Base-by-base conservation (phyloP, 2,888 invertebrate genomes). In the Spisula subtruncata region DNA sequence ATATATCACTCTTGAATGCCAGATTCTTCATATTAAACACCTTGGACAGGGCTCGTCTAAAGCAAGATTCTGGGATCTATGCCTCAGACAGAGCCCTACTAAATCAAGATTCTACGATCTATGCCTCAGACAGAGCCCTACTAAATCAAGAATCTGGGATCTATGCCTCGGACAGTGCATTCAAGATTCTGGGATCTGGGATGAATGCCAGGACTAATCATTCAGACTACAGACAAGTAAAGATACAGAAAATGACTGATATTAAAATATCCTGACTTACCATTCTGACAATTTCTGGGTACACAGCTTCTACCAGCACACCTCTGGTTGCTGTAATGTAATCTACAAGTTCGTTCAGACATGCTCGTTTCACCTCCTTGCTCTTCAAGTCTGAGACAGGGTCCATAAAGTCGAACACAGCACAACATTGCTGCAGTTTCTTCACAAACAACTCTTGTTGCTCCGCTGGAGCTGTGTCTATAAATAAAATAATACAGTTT, bases 221-320 rank as follows among this genome's bases (percentile, higher is more conserved):
- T 41, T 41, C 41, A 41, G n/a, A 18, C 56, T n/a, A 56, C 20
- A 20, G 20, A 56, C 20, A 18, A 56, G 20, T n/a, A 18, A 56
- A 18, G 41, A 6, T 20, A 56, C 56, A 14, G 18, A 56, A 18
- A 18, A 56, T 56, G 6, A 56, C n/a, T 25, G 25, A 25, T 25
- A n/a, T n/a, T n/a, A n/a, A n/a, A 25, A 6, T n/a, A 12, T 25
- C 25, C 5, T 25, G 25, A 84, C 97, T 97, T 97, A 99, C 99
- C 99, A 99, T 99, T 97, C 98, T 98, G 96, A 99, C 99, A 97
- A 99, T 99, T 97, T 99, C 99, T 94, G 99, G 99, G 97, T 99
- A 99, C 94, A 99, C 98, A 88, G 98, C 98, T 97, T 99, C 99
- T 94, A 99, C 99, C 96, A 99, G 98, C 95, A 99, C 98, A 93